Conservation (phyloP, 1,140 invertebrate genomes). For the Dreissena polymorpha region DNA sequence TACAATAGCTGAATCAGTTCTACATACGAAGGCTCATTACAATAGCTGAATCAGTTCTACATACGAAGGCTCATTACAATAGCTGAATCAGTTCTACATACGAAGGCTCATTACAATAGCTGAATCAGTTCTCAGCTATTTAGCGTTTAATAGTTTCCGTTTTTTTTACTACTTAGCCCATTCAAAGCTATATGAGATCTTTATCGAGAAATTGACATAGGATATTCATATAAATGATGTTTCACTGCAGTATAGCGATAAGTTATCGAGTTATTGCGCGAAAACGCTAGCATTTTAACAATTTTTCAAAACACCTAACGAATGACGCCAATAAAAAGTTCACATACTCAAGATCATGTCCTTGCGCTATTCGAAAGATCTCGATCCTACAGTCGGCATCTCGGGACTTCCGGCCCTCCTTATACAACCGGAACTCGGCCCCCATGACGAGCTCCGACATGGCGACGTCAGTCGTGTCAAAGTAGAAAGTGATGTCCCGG, state of each 20-base stretch:
- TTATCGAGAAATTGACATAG: not conserved
- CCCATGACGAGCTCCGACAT: no score
- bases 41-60: no score
- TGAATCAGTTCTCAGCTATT: no score
- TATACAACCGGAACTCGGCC: constrained; percentile 92
- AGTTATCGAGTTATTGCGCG: not conserved
- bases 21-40: no score
- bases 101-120: no score
- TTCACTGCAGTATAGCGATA: not conserved
- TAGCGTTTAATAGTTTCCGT: no score
- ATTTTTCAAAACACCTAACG: not conserved
- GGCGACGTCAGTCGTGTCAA: constrained; percentile 91
- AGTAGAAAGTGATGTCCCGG: constrained; percentile 92
- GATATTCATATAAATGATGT: not conserved
- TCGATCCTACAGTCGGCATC: constrained; percentile 39
- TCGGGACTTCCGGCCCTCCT: constrained; percentile 71
- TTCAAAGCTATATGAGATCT: no score
- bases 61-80: no score
- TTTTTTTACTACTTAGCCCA: no score
- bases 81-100: no score
- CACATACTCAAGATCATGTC: constrained; percentile 71
- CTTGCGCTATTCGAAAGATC: constrained; percentile 67
- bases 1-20: no score
- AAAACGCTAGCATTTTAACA: not conserved
- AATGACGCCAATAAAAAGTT: not conserved